Evolutionary conservation across 2,113 vertebrate species (phyloP), one percentile per base, ranked within the genome.

Genomic region (Marmota flaviventris): DNA sequence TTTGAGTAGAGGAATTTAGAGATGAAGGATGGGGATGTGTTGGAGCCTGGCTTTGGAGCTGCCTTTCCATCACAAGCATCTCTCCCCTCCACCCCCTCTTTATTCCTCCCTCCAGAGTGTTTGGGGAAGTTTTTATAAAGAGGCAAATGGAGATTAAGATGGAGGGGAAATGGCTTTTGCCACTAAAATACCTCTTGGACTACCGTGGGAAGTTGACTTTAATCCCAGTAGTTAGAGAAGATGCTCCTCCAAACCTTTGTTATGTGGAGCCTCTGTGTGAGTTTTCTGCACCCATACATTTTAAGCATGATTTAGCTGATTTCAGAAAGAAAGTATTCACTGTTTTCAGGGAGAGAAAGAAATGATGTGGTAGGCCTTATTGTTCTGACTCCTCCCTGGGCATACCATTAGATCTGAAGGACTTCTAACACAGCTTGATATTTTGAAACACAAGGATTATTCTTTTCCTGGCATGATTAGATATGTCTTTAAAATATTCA

Each of bases 281-380:
- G 8, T 86, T 95, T 94, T 92, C 51, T 86, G 58, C 77, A 86
- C 63, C 63, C 10, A 22, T 86, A 27, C 32, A 82, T 82, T 89
- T 76, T 92, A 70, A 94, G 51, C 70, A 79, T 73, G 37, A 58
- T 89, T 95, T 89, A 92, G n/a, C 72, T 27, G 45, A 51, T 94
- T 89, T 86, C 58, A 82, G 88, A 61, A 4, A 53, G 85, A 73
- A 53, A 37, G 61, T 70, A 76, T 53, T 92, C 61, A 89, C 10
- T 88, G 82, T 86, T 92, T 48, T 2, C 91, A 63, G 53, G 45
- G 39, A 89, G 48, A 78, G 67, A 25, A 8, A 51, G 24, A 37
- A 51, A 51, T 93, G 69, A 51, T 34, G 24, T 27, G 34, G 9
- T 34, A 18, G 67, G 45, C 1, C 29, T 81, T 76, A 45, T 39